Evolutionary conservation across 2,113 vertebrate genomes (phyloP), one percentile per base, ranked within the genome.

Genomic region (Passer domesticus): DNA sequence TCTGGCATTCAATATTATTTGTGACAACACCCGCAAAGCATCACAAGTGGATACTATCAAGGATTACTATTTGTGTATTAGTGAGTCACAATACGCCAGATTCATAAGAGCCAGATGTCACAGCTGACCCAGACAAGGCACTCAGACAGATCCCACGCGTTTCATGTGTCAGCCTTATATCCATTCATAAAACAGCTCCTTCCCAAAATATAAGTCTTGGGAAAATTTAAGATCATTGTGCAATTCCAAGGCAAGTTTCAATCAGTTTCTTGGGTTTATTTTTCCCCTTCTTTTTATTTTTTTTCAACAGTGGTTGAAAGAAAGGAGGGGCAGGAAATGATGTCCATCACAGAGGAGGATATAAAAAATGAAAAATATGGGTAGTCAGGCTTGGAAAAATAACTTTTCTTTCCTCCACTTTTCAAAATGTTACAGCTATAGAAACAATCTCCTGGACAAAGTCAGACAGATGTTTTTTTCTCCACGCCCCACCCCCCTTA

Each of bases 81-180:
- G 75, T 98, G 98, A 98, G 96, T 98, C 98, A 98, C 97, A 97
- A 83, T 92, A 97, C 78, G 44, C 97, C 96, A 98, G 97, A 98
- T 98, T 98, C 97, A 95, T 96, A 96, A 97, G 93, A 98, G 97
- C 98, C 98, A 98, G 98, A 98, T 98, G 98, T 98, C 97, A 97
- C 97, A 97, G 97, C 91, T 98, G 98, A 98, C 98, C 98, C 98
- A 98, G 97, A 98, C 96, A 69, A 97, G 96, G 96, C 97, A 95
- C 96, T 98, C 97, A 97, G 97, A 97, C 89, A 39, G 96, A 97
- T 98, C 98, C 98, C 97, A 97, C 93, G 95, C 92, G 60, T 97
- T 98, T 97, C 90, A 83, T 98, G 97, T 98, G 98, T 97, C 98
- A 98, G 96, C 81, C 94, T 92, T 95, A 95, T 90, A 97, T 96